Evolutionary conservation across 2,888 invertebrate species (phyloP).

Genomic region (Hydrotaea cyrtoneurina): DNA sequence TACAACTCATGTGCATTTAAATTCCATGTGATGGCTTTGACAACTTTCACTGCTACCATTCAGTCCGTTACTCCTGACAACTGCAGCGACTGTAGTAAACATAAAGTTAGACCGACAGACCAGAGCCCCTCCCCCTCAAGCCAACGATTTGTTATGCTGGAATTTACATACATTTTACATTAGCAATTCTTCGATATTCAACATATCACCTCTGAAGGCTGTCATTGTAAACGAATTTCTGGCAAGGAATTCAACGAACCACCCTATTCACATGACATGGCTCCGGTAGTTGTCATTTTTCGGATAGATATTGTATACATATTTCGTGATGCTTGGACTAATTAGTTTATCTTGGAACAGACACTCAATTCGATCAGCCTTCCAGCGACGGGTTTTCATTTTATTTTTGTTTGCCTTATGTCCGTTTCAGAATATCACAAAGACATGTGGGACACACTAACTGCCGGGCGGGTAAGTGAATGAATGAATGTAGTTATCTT

Average conservation of each 20-base stretch:
- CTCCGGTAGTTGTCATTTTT: too few relatives aligned
- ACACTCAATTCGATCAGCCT: neutral
- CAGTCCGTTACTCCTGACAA: neutral
- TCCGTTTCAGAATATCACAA: constrained; percentile 8
- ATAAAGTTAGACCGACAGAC: too few relatives aligned
- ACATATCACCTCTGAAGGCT: too few relatives aligned
- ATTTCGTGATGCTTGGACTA: neutral
- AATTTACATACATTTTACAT: constrained; percentile 21
- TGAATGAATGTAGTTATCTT: constrained; percentile 3
- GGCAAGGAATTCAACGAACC: too few relatives aligned
- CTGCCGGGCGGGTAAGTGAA: neutral
- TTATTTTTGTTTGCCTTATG: neutral
- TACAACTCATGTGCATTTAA: neutral
- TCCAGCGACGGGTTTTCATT: neutral
- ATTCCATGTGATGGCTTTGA: neutral
- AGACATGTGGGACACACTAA: neutral
- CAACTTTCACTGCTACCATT: neutral
- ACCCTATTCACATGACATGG: too few relatives aligned
- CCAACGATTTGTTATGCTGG: neutral
- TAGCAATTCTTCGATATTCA: neutral
- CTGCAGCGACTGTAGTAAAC: neutral
- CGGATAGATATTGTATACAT: too few relatives aligned
- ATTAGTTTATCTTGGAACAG: neutral
- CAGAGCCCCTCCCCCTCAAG: neutral
- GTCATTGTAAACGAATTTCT: too few relatives aligned